Percentiles rank a stretch among this genome's conserved stretches.
Evolutionary conservation across 1,140 invertebrate species (phyloP).

Genomic region (Drosophila serrata): DNA sequence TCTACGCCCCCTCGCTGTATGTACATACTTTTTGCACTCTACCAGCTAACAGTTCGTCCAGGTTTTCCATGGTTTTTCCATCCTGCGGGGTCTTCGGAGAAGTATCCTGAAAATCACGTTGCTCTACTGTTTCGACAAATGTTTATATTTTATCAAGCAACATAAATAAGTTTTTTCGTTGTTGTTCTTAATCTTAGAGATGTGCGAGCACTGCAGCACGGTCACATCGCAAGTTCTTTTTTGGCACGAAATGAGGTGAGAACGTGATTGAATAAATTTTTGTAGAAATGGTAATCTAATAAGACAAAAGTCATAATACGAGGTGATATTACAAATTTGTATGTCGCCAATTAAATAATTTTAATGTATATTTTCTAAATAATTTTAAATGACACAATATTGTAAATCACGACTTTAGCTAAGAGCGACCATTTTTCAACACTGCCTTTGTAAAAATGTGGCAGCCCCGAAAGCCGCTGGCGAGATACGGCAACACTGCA

Average conservation of each 20-base stretch:
- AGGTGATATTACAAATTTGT: no score
- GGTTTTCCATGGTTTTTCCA: neutral
- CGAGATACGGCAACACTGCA: constrained; percentile 13
- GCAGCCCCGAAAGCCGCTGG: neutral
- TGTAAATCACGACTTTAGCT: neutral
- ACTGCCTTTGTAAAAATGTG: constrained; percentile 1
- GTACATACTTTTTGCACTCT: constrained; percentile 46
- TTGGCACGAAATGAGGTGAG: neutral
- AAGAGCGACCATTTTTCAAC: constrained; percentile 3
- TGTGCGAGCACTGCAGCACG: constrained; percentile 9
- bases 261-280: neutral
- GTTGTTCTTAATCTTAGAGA: constrained; percentile 40
- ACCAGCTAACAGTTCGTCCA: neutral
- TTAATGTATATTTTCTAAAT: no score
- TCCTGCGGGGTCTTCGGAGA: neutral
- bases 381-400: no score
- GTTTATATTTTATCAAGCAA: neutral
- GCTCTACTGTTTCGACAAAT: neutral
- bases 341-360: no score
- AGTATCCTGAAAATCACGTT: neutral
- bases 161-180: constrained; percentile 44
- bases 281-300: no score
- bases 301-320: no score
- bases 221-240: neutral
- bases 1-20: constrained; percentile 25